phyloP scores from a whole-genome alignment of 2,113 vertebrate genomes.

The Rhizomys pruinosus region DNA sequence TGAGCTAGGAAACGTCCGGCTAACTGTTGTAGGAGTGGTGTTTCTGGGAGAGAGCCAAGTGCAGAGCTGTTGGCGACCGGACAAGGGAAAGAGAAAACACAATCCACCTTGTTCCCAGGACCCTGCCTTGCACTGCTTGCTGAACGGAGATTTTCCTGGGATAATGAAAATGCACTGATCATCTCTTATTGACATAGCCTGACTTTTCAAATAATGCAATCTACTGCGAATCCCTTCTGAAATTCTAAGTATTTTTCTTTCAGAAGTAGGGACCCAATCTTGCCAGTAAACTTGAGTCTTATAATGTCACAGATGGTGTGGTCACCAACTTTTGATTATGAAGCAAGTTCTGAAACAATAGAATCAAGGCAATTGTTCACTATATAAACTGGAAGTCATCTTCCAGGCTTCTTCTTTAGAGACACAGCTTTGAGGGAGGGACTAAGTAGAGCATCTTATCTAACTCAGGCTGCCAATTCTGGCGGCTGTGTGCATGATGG shows the following conservation, averaged over 20 bases:
- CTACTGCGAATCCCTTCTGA: background rate
- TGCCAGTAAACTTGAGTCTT: constrained; percentile 81
- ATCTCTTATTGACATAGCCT: background rate
- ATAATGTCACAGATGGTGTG: constrained; percentile 78
- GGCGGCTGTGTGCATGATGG: constrained; percentile 44
- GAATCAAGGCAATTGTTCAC: constrained; percentile 65
- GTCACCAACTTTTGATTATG: constrained; percentile 82
- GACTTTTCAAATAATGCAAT: constrained; percentile 5
- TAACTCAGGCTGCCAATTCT: constrained; percentile 64
- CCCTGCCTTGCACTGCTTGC: background rate
- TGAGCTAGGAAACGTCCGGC: background rate
- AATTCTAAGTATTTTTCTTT: constrained; percentile 69
- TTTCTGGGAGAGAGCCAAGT: background rate
- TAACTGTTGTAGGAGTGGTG: background rate
- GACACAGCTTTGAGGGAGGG: constrained; percentile 75
- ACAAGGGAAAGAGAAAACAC: background rate
- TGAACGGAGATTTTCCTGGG: background rate
- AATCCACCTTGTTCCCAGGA: background rate
- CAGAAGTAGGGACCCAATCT: constrained; percentile 68
- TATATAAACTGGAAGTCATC: constrained; percentile 79
- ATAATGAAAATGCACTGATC: too few species aligned
- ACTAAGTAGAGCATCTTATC: constrained; percentile 83
- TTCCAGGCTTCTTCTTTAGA: constrained; percentile 66
- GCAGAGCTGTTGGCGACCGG: background rate
- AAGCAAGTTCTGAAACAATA: constrained; percentile 82